Percentiles rank a stretch among this genome's conserved stretches.
Evolutionary conservation across 2,113 vertebrate species (phyloP).

Genomic region (Acinonyx jubatus): DNA sequence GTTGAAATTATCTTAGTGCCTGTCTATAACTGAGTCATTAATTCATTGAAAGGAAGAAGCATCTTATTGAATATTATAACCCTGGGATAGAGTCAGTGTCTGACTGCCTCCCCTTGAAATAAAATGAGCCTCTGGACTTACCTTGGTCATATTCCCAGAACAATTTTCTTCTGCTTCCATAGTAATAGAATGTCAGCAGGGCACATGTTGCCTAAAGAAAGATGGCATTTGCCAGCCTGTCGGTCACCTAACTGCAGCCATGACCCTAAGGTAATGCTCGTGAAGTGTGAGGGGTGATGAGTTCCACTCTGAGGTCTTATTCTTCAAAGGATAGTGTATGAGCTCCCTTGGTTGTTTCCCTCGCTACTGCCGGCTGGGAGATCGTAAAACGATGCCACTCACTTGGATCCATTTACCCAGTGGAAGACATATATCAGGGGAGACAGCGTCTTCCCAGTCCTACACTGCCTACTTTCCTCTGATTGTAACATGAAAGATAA

Average conservation of each 20-base stretch:
- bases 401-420: fast-evolving
- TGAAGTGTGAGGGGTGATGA: neutral
- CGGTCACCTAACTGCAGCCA: neutral
- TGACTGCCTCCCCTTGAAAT: neutral
- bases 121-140: conserved; percentile 1
- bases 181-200: neutral
- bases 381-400: neutral
- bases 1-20: neutral
- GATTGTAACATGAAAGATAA: neutral
- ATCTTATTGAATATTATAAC: neutral
- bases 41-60: neutral
- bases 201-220: neutral
- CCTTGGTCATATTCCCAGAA: neutral
- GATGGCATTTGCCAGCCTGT: neutral
- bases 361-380: neutral
- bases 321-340: neutral
- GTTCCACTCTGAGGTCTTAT: neutral
- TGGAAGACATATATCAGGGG: neutral
- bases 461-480: neutral
- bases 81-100: neutral
- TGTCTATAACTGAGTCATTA: neutral
- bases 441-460: neutral
- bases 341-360: neutral
- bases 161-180: neutral
- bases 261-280: neutral